Base-by-base conservation (phyloP, 2,797 vertebrate genomes). In the Enteromius afrohamiltoni region DNA sequence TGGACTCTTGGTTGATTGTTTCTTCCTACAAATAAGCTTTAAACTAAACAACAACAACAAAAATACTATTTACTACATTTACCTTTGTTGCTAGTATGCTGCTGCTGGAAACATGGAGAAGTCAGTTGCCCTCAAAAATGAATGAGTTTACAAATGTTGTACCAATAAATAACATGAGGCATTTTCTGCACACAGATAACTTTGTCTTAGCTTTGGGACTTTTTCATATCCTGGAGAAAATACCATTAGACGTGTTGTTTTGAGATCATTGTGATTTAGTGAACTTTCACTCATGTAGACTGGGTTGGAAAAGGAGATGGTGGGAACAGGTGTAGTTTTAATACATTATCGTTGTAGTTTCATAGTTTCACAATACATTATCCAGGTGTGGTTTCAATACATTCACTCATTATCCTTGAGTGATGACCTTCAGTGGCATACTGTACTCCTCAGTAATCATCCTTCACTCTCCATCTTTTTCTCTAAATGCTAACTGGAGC, bases 401-500 rank as follows among this genome's bases (percentile, higher is more conserved):
- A 53, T 73, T 45, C 86, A 60, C 85, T 83, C 85, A 88, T 86
- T 86, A 86, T 86, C 78, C 88, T 76, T 85, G 85, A 86, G 86
- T 83, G 84, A 82, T 88, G 88, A 88, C 88, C 88, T 89, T 89
- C 87, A 83, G 83, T 70, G 82, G 74, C 74, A 77, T 77, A 79
- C 83, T 78, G 80, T 87, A 83, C 82, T 85, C 75, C 82, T 88
- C 82, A 85, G 86, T 88, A 89, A 89, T 87, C 83, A 87, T 88
- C 77, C 77, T 80, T 87, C 87, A 87, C 84, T 89, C 83, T 75
- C 86, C 83, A 42, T 87, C 84, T 89, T 53, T 82, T 86, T 86
- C 85, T 82, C 80, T 88, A 86, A 88, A 87, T 87, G 77, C 87
- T 88, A 87, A 87, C 88, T 88, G 85, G 80, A 86, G 85, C 84